phyloP scores from a whole-genome alignment of 2,888 invertebrate species.

The Drosophila recens region DNA sequence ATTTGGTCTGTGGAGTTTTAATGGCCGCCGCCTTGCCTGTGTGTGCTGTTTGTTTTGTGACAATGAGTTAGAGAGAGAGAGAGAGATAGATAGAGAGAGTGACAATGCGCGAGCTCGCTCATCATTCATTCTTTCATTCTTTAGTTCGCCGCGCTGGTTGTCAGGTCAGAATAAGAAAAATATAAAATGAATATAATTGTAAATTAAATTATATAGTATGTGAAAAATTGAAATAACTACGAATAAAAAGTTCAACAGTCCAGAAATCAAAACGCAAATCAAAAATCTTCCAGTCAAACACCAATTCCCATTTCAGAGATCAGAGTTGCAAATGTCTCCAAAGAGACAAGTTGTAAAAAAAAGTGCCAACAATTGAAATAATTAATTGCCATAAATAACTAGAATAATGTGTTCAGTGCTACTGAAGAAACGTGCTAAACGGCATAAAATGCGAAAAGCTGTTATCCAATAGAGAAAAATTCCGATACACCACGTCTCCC shows the following conservation, averaged over 20 bases:
- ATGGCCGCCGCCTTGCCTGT: no score
- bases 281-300: conserved; percentile 21
- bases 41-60: no score
- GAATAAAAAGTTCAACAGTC: conserved; percentile 1
- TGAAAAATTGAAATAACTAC: conserved; percentile 16
- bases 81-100: no score
- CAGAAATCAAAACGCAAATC: conserved; percentile 3
- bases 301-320: conserved; percentile 26
- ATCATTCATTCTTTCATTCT: no score
- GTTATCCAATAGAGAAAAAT: conserved; percentile 79
- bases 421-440: conserved; percentile 42
- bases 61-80: no score
- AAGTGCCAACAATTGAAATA: conserved; percentile 46
- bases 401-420: conserved; percentile 27
- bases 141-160: no score
- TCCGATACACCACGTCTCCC: conserved; percentile 59
- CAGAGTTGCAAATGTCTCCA: conserved; percentile 40
- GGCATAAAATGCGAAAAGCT: conserved; percentile 58
- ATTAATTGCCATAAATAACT: conserved; percentile 33
- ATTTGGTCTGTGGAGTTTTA: no score
- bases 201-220: conserved; percentile 10
- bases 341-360: conserved; percentile 48
- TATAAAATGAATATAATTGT: conserved; percentile 24
- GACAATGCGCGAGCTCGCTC: conserved; percentile 14
- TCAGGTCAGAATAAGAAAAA: conserved; percentile 15